Conservation (phyloP, 2,113 vertebrate species). For the Hippoglossus stenolepis region DNA sequence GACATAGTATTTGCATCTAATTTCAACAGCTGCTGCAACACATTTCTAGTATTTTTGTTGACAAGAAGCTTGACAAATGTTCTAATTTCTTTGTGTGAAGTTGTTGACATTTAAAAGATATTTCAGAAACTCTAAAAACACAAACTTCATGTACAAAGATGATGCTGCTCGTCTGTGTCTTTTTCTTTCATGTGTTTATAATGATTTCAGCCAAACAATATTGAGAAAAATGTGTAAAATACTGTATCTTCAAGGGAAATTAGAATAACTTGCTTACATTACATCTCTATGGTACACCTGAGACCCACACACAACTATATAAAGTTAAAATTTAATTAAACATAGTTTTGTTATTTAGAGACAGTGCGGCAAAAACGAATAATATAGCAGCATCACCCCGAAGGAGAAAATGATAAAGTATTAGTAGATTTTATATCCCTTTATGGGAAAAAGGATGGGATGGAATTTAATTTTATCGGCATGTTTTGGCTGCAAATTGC, state of each 20-base stretch:
- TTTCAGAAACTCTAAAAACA: background rate
- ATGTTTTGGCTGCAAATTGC: slow-evolving; percentile 17
- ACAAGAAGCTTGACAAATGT: background rate
- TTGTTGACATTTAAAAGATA: too few relatives aligned
- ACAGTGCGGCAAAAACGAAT: background rate
- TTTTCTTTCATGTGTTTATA: too few relatives aligned
- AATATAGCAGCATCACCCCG: slow-evolving; percentile 3
- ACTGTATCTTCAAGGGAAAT: slow-evolving; percentile 16
- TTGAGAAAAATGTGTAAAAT: slow-evolving; percentile 23
- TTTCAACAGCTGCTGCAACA: background rate
- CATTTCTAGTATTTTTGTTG: background rate
- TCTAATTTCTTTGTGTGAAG: too few relatives aligned
- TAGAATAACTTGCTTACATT: background rate
- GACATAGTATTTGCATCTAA: background rate
- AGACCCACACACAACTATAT: background rate
- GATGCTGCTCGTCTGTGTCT: too few relatives aligned
- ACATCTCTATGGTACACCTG: background rate
- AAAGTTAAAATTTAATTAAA: background rate
- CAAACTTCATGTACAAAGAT: too few relatives aligned
- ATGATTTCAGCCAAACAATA: background rate
- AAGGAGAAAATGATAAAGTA: slow-evolving; percentile 1
- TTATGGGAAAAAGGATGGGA: background rate
- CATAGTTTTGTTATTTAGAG: background rate
- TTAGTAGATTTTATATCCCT: slow-evolving; percentile 17
- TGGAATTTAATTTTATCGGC: slow-evolving; percentile 25